phyloP scores from a whole-genome alignment of 2,888 invertebrate genomes.

The Agrilus mali region DNA sequence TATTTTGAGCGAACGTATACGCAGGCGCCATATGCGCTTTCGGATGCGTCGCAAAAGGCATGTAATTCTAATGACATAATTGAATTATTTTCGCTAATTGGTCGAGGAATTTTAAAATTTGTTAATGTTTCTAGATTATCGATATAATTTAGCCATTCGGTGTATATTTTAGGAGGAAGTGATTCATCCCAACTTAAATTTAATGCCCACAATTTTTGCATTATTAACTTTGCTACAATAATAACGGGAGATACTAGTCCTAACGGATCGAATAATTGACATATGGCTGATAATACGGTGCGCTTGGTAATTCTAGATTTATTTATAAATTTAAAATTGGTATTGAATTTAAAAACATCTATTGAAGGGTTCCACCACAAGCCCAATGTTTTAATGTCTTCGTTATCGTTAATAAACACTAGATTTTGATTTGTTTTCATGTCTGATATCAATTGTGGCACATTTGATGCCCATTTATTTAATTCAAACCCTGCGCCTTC shows the following conservation, averaged over 20 bases:
- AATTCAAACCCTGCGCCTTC: constrained; percentile 1
- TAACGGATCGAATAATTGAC: background rate
- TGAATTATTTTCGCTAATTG: background rate
- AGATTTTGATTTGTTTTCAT: background rate
- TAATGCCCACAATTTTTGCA: background rate
- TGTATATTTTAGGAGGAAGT: background rate
- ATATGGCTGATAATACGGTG: background rate
- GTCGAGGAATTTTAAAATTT: background rate
- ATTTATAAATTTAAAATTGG: background rate
- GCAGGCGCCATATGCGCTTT: background rate
- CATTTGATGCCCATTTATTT: constrained; percentile 5
- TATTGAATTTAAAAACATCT: constrained; percentile 1
- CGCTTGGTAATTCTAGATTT: constrained; percentile 1
- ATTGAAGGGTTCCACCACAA: constrained; percentile 2
- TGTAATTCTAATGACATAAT: background rate
- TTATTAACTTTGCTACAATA: background rate
- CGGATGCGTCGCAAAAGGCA: background rate
- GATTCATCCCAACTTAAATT: constrained; percentile 1
- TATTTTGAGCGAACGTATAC: background rate
- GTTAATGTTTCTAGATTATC: background rate
- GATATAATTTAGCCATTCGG: background rate
- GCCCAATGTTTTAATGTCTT: constrained; percentile 1
- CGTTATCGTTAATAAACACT: constrained; percentile 1
- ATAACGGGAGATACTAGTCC: background rate
- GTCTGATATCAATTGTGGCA: background rate